Conservation (phyloP, 2,888 invertebrate species). For the Caenorhabditis sp. region DNA sequence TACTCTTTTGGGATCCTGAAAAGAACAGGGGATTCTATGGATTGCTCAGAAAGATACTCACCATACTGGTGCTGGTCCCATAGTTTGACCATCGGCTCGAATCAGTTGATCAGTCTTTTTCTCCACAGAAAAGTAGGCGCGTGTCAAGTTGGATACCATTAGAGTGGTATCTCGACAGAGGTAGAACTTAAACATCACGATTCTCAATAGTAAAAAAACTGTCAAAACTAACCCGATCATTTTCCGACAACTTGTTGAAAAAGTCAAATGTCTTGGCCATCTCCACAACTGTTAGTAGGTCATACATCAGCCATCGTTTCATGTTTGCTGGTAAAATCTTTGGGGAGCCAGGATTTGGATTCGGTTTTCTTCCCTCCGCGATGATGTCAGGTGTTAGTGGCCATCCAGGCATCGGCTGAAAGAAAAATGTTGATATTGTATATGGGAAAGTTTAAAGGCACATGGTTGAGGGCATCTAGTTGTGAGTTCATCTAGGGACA, state of each 20-base stretch:
- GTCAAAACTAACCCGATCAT: conserved; percentile 48
- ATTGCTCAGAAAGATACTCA: not conserved
- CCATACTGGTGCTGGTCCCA: too few species aligned
- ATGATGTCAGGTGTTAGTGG: conserved; percentile 18
- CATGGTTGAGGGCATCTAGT: too few species aligned
- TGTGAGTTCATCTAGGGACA: too few species aligned
- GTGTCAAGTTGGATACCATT: conserved; percentile 48
- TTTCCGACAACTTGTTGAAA: conserved; percentile 45
- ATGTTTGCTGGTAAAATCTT: conserved; percentile 24
- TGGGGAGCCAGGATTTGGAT: conserved; percentile 18
- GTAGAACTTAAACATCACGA: conserved; percentile 50
- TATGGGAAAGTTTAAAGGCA: too few species aligned
- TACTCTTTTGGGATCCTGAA: conserved; percentile 20
- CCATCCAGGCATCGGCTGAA: conserved; percentile 58
- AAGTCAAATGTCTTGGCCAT: conserved; percentile 31
- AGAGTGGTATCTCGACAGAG: conserved; percentile 52
- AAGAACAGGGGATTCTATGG: not conserved
- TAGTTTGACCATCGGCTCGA: conserved; percentile 39
- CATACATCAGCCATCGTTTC: conserved; percentile 56
- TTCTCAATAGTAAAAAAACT: too few species aligned
- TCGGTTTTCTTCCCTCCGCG: conserved; percentile 19
- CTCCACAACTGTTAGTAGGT: conserved; percentile 33
- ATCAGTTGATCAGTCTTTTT: conserved; percentile 41
- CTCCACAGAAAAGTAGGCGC: conserved; percentile 38
- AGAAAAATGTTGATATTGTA: not conserved